phyloP scores from a whole-genome alignment of 2,888 invertebrate species.

The Lymantria dispar region DNA sequence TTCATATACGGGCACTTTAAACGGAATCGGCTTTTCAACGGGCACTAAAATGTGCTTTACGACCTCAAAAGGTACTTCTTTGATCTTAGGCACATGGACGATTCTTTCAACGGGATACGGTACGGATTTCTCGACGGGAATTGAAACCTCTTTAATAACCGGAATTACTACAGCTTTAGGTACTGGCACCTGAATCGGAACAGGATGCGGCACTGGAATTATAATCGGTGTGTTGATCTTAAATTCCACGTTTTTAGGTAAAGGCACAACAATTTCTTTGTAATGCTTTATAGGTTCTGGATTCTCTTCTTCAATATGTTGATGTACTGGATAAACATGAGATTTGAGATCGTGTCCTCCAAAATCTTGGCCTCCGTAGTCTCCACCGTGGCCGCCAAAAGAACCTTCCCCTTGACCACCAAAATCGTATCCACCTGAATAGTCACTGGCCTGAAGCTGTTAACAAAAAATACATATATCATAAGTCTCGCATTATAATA shows the following conservation, averaged over 20 bases:
- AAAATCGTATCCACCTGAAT: constrained; percentile 48
- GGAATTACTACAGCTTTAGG: constrained; percentile 87
- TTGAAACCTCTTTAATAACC: constrained; percentile 85
- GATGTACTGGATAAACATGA: constrained; percentile 82
- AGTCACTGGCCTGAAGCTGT: constrained; percentile 69
- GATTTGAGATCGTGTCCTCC: constrained; percentile 59
- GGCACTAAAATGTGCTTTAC: constrained; percentile 86
- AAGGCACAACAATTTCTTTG: constrained; percentile 85
- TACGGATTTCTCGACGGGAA: constrained; percentile 88
- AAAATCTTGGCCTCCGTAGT: constrained; percentile 41
- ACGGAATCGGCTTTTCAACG: constrained; percentile 86
- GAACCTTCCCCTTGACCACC: constrained; percentile 30
- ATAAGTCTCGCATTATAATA: too few species aligned
- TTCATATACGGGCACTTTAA: constrained; percentile 87
- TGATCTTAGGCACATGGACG: constrained; percentile 85
- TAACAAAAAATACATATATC: neutral
- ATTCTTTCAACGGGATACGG: constrained; percentile 86
- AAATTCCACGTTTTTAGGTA: constrained; percentile 84
- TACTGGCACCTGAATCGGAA: constrained; percentile 86
- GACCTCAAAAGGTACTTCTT: constrained; percentile 86
- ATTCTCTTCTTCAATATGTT: constrained; percentile 86
- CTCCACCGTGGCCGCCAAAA: constrained; percentile 26
- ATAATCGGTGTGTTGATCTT: constrained; percentile 81
- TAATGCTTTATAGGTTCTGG: constrained; percentile 86
- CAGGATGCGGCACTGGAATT: constrained; percentile 84